phyloP scores from a whole-genome alignment of 2,888 invertebrate genomes.

The Drosophila neutralis region DNA sequence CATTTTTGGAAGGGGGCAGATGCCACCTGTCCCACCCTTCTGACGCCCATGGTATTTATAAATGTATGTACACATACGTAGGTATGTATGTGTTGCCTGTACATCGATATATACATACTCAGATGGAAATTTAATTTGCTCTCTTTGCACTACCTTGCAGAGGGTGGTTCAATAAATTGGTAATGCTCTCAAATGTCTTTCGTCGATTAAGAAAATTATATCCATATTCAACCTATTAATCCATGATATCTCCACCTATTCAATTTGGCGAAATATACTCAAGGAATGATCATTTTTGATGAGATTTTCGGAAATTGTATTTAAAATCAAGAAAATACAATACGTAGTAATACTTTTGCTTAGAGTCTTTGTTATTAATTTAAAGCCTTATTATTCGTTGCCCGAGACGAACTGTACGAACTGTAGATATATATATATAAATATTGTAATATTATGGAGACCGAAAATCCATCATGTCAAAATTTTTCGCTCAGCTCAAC shows the following conservation, averaged over 20 bases:
- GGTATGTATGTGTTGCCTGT: not conserved
- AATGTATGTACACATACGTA: constrained; percentile 4
- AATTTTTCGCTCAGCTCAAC: constrained; percentile 58
- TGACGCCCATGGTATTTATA: constrained; percentile 8
- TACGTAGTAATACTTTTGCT: constrained; percentile 11
- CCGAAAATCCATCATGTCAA: constrained; percentile 50
- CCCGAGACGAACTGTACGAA: not conserved
- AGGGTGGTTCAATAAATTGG: constrained; percentile 1
- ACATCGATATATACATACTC: not conserved
- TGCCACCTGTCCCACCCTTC: constrained; percentile 8
- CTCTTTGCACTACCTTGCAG: constrained; percentile 16
- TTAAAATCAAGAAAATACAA: not conserved
- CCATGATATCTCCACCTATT: not conserved
- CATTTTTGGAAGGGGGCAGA: not conserved
- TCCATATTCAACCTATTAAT: not conserved
- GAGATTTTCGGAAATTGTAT: too few relatives aligned
- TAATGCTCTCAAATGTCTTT: not conserved
- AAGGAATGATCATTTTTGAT: not conserved
- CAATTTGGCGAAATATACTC: not conserved
- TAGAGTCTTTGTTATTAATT: not conserved
- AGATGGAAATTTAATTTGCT: constrained; percentile 5
- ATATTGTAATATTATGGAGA: constrained; percentile 50
- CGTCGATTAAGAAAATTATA: not conserved
- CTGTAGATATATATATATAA: constrained; percentile 10
- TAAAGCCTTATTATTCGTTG: not conserved